These are phyloP conservation scores for Lamellibrachia columna DNA, from an alignment of 2,888 invertebrate genomes.

Conservation along the genomic window DNA sequence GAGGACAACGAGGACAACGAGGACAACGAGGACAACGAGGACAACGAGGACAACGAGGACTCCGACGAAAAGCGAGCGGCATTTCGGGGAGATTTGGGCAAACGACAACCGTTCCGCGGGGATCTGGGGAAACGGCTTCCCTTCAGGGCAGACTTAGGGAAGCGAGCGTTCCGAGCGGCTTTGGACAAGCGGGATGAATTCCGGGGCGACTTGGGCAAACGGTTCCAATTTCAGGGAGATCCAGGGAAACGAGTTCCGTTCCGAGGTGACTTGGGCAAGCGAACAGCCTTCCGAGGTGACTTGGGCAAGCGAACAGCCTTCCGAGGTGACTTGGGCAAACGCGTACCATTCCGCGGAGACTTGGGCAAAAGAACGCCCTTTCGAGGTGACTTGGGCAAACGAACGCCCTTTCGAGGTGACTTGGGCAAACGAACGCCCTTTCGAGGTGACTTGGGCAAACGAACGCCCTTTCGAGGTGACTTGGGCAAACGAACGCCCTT, in stretches of 20 bases:
- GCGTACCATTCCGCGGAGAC: background rate
- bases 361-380: background rate
- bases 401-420: background rate
- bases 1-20: background rate
- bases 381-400: constrained; percentile 11
- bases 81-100: constrained; percentile 17
- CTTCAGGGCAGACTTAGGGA: constrained; percentile 21
- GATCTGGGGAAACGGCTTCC: constrained; percentile 6
- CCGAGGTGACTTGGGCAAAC: background rate
- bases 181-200: constrained; percentile 13
- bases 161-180: background rate
- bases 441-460: constrained; percentile 18
- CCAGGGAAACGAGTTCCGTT: background rate
- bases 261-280: background rate
- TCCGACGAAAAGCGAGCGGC: background rate
- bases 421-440: background rate
- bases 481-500: background rate
- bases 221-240: background rate
- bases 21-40: background rate
- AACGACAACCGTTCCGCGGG: background rate
- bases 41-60: background rate
- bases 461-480: constrained; percentile 14
- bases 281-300: background rate
- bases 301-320: background rate
- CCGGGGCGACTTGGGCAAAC: constrained; percentile 16